Evolutionary conservation across 2,888 invertebrate species (phyloP).

Genomic region (Colostygia pectinataria): DNA sequence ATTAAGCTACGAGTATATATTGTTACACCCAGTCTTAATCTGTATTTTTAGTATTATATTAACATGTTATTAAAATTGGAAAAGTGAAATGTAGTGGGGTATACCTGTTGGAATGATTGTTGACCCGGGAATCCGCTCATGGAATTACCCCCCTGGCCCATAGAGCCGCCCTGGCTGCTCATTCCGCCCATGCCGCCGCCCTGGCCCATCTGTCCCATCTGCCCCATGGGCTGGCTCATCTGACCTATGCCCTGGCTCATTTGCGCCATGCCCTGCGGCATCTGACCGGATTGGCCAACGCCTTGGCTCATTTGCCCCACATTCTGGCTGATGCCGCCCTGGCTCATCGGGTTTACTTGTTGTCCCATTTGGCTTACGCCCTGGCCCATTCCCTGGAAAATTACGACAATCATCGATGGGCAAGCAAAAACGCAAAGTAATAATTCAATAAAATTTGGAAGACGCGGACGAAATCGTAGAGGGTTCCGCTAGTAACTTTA

Average conservation of each 20-base stretch:
- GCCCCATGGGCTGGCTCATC: slow-evolving; percentile 78
- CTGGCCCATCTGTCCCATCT: slow-evolving; percentile 81
- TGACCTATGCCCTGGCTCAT: slow-evolving; percentile 75
- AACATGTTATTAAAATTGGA: no score
- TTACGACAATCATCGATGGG: background rate
- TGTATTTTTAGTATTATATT: no score
- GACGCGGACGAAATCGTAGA: no score
- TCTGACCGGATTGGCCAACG: slow-evolving; percentile 70
- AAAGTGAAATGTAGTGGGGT: background rate
- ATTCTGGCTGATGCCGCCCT: slow-evolving; percentile 72
- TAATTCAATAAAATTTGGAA: no score
- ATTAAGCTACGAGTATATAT: background rate
- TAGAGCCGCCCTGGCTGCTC: slow-evolving; percentile 75
- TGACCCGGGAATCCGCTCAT: slow-evolving; percentile 82
- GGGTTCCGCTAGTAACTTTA: no score
- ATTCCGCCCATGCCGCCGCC: slow-evolving; percentile 72
- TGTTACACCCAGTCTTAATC: no score
- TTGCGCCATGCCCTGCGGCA: slow-evolving; percentile 72
- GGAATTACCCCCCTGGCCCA: slow-evolving; percentile 74
- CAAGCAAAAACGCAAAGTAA: no score
- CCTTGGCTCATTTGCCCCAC: slow-evolving; percentile 78
- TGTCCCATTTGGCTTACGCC: slow-evolving; percentile 77
- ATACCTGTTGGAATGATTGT: slow-evolving; percentile 79
- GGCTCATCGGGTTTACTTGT: slow-evolving; percentile 76
- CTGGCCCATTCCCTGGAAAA: slow-evolving; percentile 72